Conservation (phyloP, 2,113 vertebrate species). For the Austrofundulus limnaeus region DNA sequence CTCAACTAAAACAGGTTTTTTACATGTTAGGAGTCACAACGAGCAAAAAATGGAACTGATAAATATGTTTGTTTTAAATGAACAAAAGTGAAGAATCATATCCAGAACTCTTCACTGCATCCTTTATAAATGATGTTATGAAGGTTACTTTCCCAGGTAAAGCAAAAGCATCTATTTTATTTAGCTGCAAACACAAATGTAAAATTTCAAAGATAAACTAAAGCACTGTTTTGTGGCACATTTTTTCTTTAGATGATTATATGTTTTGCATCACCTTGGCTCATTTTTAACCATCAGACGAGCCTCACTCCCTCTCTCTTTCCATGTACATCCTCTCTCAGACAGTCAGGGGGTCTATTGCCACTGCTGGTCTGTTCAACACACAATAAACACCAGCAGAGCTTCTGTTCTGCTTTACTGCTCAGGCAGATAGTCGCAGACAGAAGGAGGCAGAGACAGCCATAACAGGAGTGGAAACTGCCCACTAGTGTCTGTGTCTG, state of each 20-base stretch:
- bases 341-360: constrained; percentile 58
- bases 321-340: constrained; percentile 47
- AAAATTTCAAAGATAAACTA: too few relatives aligned
- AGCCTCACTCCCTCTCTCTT: constrained; percentile 17
- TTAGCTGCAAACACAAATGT: too few relatives aligned
- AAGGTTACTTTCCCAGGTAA: constrained; percentile 38
- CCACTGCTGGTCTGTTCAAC: constrained; percentile 56
- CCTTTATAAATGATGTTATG: not conserved
- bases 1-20: constrained; percentile 32
- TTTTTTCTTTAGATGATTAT: too few relatives aligned
- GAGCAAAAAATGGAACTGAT: constrained; percentile 20
- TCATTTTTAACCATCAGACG: constrained; percentile 2
- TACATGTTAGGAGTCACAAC: constrained; percentile 6
- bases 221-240: too few relatives aligned
- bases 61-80: not conserved
- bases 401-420: constrained; percentile 70
- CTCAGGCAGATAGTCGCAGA: constrained; percentile 61
- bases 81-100: not conserved
- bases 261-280: constrained; percentile 10
- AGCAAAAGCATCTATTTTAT: not conserved
- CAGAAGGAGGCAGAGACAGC: constrained; percentile 55
- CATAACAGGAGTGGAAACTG: constrained; percentile 83
- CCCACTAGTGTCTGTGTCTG: constrained; percentile 62
- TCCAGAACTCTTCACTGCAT: too few relatives aligned
- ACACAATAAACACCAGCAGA: constrained; percentile 69